These are phyloP conservation scores for Ciconia nigra DNA, from an alignment of 2,797 vertebrate genomes.

Conservation along the genomic window DNA sequence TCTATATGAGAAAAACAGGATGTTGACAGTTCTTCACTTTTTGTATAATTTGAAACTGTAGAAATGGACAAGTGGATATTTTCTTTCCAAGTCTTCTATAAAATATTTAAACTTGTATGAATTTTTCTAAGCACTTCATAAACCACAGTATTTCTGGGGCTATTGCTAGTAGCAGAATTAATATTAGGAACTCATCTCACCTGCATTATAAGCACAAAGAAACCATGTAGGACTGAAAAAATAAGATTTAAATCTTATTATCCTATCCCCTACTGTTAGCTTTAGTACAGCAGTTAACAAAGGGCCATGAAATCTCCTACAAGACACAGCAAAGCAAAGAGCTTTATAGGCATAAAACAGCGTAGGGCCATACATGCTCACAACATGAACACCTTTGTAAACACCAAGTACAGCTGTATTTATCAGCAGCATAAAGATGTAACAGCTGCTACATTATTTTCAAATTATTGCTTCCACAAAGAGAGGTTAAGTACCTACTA, in stretches of 20 bases:
- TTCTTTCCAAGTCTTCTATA: background rate
- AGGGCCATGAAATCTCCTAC: background rate
- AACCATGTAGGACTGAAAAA: background rate
- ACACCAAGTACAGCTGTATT: background rate
- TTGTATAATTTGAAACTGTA: background rate
- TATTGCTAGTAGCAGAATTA: background rate
- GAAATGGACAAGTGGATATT: background rate
- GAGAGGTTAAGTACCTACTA: background rate
- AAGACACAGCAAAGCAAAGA: background rate
- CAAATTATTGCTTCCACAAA: background rate
- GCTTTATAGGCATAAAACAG: background rate
- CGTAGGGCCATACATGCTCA: background rate
- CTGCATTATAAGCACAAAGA: background rate
- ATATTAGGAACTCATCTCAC: background rate
- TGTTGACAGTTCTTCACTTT: background rate
- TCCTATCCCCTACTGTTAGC: background rate
- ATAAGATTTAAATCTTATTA: background rate
- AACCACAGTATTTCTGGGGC: background rate
- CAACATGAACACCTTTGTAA: background rate
- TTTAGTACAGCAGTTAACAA: background rate
- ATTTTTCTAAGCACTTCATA: background rate
- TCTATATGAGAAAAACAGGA: background rate
- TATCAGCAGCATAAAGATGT: background rate
- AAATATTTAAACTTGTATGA: background rate
- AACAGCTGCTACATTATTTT: background rate